phyloP scores from a whole-genome alignment of 2,113 vertebrate species.

The Condylura cristata region DNA sequence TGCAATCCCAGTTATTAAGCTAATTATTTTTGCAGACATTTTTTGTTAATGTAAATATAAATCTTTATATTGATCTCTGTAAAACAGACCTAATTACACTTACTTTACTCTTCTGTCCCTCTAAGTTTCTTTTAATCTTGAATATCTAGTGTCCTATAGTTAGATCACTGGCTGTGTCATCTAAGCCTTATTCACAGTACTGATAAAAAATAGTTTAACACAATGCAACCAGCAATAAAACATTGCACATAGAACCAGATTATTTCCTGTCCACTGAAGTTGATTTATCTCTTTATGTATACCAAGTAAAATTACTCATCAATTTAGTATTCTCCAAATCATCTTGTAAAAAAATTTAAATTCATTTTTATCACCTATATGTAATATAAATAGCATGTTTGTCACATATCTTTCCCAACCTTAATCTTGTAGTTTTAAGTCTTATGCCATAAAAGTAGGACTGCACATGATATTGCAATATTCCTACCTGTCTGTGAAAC shows the following conservation, averaged over 20 bases:
- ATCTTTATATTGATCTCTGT: not conserved
- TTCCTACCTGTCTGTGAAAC: not conserved
- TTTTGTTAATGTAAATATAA: not conserved
- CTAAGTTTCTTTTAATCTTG: not conserved
- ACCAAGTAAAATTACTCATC: not conserved
- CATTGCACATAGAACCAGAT: not conserved
- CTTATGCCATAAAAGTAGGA: not conserved
- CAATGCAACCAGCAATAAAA: not conserved
- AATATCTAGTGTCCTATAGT: not conserved
- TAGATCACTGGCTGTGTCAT: not conserved
- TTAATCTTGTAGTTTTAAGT: not conserved
- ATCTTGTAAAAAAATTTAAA: not conserved
- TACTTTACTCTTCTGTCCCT: not conserved
- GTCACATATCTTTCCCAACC: not conserved
- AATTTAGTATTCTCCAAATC: slow-evolving; percentile 2
- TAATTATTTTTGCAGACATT: not conserved
- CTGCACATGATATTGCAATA: rapidly evolving
- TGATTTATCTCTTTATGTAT: not conserved
- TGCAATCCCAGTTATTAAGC: not conserved
- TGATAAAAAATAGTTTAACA: slow-evolving; percentile 2
- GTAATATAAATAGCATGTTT: not conserved
- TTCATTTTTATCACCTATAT: not conserved
- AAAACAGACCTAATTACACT: not conserved
- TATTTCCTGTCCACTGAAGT: not conserved
- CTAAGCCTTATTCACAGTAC: not conserved